Percentiles rank a stretch among this genome's conserved stretches.
These are phyloP conservation scores for Willowsia nigromaculata DNA, from an alignment of 2,888 invertebrate genomes.

Conservation along the genomic window DNA sequence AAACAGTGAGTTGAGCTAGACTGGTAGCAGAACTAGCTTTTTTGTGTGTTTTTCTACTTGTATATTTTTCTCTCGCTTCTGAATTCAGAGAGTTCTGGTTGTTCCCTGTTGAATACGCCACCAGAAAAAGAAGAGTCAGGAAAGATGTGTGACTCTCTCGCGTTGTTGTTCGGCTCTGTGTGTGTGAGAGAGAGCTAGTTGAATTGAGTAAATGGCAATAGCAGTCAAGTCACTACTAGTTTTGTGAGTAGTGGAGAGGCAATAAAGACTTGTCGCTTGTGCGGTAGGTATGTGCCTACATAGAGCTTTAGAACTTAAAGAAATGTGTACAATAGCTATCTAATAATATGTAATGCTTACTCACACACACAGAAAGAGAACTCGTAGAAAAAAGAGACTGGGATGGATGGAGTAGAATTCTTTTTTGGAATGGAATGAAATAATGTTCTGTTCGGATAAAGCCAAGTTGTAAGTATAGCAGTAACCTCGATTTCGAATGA, in stretches of 20 bases:
- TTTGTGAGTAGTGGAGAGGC: constrained; percentile 44
- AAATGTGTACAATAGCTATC: background rate
- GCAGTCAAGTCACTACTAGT: constrained; percentile 52
- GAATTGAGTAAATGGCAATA: constrained; percentile 59
- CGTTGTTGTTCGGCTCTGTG: background rate
- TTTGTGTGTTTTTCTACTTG: constrained; percentile 9
- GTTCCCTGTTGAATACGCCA: constrained; percentile 61
- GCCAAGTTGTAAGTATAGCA: background rate
- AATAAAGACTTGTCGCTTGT: constrained; percentile 63
- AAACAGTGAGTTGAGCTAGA: constrained; percentile 39
- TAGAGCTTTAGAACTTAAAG: background rate
- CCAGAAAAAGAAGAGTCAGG: background rate
- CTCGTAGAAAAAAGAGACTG: background rate
- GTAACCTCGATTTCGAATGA: background rate
- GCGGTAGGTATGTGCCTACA: constrained; percentile 28
- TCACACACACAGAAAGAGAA: background rate
- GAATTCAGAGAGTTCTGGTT: background rate
- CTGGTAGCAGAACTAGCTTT: constrained; percentile 27
- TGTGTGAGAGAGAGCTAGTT: constrained; percentile 18
- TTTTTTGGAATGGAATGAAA: constrained; percentile 29
- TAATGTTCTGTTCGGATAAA: constrained; percentile 10
- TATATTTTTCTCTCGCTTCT: background rate
- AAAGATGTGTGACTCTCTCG: constrained; percentile 23
- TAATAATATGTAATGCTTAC: constrained; percentile 23
- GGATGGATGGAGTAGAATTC: constrained; percentile 28